Base-by-base conservation (phyloP, 2,113 vertebrate genomes). In the Ceuthmochares aereus region DNA sequence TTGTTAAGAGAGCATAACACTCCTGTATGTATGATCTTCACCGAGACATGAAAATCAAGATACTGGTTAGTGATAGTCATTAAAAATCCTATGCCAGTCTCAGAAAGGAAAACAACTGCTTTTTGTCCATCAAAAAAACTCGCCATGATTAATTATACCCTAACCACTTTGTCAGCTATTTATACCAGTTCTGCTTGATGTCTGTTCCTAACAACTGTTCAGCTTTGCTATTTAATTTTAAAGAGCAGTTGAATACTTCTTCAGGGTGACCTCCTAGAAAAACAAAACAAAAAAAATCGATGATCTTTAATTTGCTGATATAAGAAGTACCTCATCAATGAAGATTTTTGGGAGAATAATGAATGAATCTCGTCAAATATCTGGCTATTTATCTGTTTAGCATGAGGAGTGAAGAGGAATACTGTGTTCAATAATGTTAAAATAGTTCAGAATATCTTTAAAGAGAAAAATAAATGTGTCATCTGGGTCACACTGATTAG, bases 281-380 rank as follows among this genome's bases (percentile, higher is more conserved):
- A 49, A 54, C 2, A 12, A 56, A n/a, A 25, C 0, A 7, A 17
- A 52, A 70, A n/a, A 11, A 29, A 10, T 9, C 23, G 13, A 3
- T n/a, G 22, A 82, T 43, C 18, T 82, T 76, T 34, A 59, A 20
- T 59, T 16, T 29, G 8, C 23, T 78, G 25, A 29, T 45, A 6
- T 9, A 26, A 1, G 42, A 29, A 11, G 40, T 87, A 11, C 18
- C 14, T 54, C 59, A 83, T 29, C 18, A 84, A 59, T 76, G 7
- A 52, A 12, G 12, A 17, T 36, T 37, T 66, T 64, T 26, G 1
- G 1, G 8, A 40, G 8, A 34, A 20, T 51, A 59, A 76, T 36
- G 1, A 72, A 68, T 64, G 36, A 76, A 42, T 62, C 3, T 6
- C 1, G 0, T 42, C 14, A 23, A 16, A 23, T 72, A 66, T 40